Conservation (phyloP, 2,888 invertebrate genomes). For the Melinaea menophilus region DNA sequence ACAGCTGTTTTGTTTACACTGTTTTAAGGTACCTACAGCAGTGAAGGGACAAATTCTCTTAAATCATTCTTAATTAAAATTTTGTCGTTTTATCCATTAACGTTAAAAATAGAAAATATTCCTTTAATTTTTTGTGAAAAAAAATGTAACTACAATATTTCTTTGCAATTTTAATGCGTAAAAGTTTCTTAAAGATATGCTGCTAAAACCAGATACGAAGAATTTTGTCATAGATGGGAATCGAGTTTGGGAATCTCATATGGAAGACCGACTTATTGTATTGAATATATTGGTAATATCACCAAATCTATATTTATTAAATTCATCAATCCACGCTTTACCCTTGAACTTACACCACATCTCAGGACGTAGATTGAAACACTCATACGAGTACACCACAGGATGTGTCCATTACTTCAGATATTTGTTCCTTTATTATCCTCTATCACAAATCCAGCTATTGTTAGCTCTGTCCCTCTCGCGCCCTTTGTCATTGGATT, state of each 20-base stretch:
- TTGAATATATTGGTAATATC: too few species aligned
- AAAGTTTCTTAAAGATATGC: too few species aligned
- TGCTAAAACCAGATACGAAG: too few species aligned
- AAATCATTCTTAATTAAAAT: not conserved
- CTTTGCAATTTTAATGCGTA: too few species aligned
- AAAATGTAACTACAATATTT: too few species aligned
- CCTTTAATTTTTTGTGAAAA: too few species aligned
- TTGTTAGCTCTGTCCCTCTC: conserved; percentile 24
- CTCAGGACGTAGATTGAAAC: conserved; percentile 34
- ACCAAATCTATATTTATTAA: too few species aligned
- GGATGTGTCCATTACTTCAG: conserved; percentile 53
- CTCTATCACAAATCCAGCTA: conserved; percentile 35
- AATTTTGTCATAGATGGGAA: too few species aligned
- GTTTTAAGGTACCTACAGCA: not conserved
- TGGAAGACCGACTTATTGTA: too few species aligned
- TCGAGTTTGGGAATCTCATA: too few species aligned
- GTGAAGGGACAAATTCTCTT: not conserved
- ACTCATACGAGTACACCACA: conserved; percentile 40
- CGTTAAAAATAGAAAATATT: too few species aligned
- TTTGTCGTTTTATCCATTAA: too few species aligned
- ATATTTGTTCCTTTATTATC: conserved; percentile 47
- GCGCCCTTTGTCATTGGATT: conserved; percentile 22
- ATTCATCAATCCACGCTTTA: not conserved
- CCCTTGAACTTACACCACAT: conserved; percentile 14
- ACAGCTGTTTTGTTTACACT: conserved; percentile 1